Conservation (phyloP, 2,888 invertebrate genomes). For the Cetonia aurata region DNA sequence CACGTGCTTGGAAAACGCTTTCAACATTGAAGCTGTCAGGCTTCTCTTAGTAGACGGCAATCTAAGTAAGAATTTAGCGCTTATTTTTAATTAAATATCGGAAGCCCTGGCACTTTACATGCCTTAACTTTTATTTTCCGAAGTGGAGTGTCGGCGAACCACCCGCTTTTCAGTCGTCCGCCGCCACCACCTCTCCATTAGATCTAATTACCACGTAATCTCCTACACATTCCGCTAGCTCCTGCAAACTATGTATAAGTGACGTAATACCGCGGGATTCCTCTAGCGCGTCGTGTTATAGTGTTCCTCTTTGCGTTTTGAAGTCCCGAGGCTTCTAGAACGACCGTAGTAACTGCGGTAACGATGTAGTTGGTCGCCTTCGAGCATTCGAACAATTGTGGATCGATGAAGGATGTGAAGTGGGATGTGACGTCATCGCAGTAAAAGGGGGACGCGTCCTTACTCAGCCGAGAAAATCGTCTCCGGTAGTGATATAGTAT, state of each 20-base stretch:
- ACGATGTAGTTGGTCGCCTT: constrained; percentile 38
- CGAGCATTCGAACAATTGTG: constrained; percentile 52
- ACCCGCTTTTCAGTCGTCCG: background rate
- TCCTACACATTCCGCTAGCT: constrained; percentile 41
- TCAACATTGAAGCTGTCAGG: background rate
- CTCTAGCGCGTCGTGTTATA: constrained; percentile 29
- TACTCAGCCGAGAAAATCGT: constrained; percentile 42
- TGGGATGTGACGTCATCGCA: constrained; percentile 51
- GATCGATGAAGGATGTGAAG: constrained; percentile 52
- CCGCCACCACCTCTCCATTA: background rate
- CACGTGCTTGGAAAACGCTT: too few relatives aligned
- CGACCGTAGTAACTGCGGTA: constrained; percentile 31
- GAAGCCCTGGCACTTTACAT: constrained; percentile 21
- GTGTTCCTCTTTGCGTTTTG: constrained; percentile 29
- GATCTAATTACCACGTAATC: constrained; percentile 45
- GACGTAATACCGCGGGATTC: constrained; percentile 45
- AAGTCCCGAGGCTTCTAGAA: constrained; percentile 36
- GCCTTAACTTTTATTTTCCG: constrained; percentile 29
- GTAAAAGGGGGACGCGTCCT: constrained; percentile 48
- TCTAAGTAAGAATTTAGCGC: constrained; percentile 21
- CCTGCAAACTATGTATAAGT: constrained; percentile 45
- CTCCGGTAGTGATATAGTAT: constrained; percentile 51
- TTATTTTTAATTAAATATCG: constrained; percentile 35
- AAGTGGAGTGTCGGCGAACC: constrained; percentile 12
- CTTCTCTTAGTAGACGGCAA: background rate